Evolutionary conservation across 2,113 vertebrate species (phyloP), one percentile per base, ranked within the genome.

Genomic region (Mus pahari): DNA sequence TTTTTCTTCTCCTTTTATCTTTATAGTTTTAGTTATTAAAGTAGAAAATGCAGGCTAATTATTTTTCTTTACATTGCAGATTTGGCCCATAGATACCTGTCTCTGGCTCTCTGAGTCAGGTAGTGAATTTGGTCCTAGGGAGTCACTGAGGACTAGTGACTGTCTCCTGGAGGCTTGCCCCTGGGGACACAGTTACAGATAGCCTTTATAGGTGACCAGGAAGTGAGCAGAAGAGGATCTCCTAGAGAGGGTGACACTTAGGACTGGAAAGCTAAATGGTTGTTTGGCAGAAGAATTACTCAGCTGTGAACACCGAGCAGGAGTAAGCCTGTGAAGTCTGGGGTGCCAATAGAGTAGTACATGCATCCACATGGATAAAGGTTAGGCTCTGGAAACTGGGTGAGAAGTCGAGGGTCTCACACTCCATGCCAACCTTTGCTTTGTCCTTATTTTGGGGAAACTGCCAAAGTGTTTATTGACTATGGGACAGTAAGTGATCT

Each of bases 41-140:
- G 28, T 55, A 77, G 88, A 92, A 95, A 95, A 70, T 93, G 66
- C 62, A 45, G 11, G 5, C 62, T 95, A 73, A 92, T 55, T 28
- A 55, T 64, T 91, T 95, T 71, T 93, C 33, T 94, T 95, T 71
- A 26, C 75, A 77, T 74, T 90, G 5, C 22, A 90, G 13, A 73
- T 92, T 78, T 92, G 75, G 92, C 53, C 84, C 13, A n/a, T 77
- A 95, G 79, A 33, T 94, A 28, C 55, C 79, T 50, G 12, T 94
- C 50, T 75, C 28, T 42, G 78, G 2, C 20, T 92, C 2, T 58
- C 10, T 82, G n/a, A 71, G 39, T 92, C 62, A 45, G 70, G 39
- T 48, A 62, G 33, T 86, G 20, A 50, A 12, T 96, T 96, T 82
- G 93, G 24, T 84, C 84, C 24, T 89, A 8, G 36, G 48, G 58